These are phyloP conservation scores for Coremacera marginata DNA, from an alignment of 2,888 invertebrate genomes.

Conservation along the genomic window DNA sequence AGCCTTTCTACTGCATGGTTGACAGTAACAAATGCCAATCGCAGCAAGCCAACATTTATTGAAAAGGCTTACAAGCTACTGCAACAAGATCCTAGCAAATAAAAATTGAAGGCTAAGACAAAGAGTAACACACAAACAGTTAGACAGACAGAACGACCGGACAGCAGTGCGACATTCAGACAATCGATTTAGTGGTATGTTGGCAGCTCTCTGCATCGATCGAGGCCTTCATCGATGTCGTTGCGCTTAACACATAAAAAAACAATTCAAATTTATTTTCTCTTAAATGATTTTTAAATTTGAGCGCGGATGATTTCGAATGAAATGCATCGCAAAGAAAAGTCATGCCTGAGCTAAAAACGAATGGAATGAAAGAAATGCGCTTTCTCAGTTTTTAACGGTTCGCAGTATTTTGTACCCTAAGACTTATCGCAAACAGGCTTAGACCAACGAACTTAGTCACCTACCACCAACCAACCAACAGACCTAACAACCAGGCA, in stretches of 20 bases:
- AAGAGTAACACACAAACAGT: not conserved
- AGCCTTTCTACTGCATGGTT: constrained; percentile 58
- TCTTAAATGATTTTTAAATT: constrained; percentile 13
- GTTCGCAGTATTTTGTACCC: constrained; percentile 20
- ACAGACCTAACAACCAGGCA: not conserved
- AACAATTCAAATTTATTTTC: constrained; percentile 51
- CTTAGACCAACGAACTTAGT: constrained; percentile 1
- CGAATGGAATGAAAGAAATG: constrained; percentile 51
- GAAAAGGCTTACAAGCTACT: not conserved
- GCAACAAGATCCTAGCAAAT: constrained; percentile 7
- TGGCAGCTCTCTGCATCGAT: not conserved
- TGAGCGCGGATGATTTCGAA: constrained; percentile 18
- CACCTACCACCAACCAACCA: constrained; percentile 14
- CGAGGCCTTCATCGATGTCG: constrained; percentile 12
- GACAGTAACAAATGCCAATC: not conserved
- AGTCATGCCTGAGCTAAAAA: constrained; percentile 9
- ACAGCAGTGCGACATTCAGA: not conserved
- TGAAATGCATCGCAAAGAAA: not conserved
- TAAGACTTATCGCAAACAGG: not conserved
- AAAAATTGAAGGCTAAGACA: not conserved
- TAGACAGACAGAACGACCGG: constrained; percentile 2
- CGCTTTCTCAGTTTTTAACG: constrained; percentile 54
- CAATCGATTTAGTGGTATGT: constrained; percentile 6
- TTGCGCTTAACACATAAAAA: constrained; percentile 16
- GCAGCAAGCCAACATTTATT: not conserved